Evolutionary conservation across 2,113 vertebrate genomes (phyloP), one percentile per base, ranked within the genome.

Genomic region (Pterophyllum scalare): DNA sequence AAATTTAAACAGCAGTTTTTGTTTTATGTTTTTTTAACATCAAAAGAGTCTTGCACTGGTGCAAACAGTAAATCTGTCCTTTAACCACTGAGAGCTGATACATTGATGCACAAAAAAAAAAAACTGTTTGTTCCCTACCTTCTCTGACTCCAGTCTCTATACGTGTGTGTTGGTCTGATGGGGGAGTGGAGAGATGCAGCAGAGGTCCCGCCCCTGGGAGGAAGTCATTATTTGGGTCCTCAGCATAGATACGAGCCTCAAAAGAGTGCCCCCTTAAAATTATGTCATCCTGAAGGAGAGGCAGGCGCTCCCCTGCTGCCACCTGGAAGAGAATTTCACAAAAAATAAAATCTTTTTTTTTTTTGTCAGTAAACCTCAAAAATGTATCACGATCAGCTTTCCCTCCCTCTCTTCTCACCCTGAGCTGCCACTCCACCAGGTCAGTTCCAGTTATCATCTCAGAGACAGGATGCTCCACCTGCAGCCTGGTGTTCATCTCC

Each of bases 401-500:
- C 8, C 7, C 31, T 56, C 94, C 95, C 89, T 99, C 98, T 95
- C 97, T 94, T 33, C 95, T 95, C 89, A 99, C 98, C 96, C 97
- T 94, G 49, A 99, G 97, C 87, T 99, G 98, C 98, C 98, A 99
- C 86, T 99, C 98, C 93, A 99, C 98, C 95, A 99, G 92, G 93
- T 99, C 98, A 4, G 97, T 99, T 5, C 97, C 98, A 7, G 98
- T 99, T 95, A 99, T 95, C 98, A 99, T 99, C 94, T 99, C 98
- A 1, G 98, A 97, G 56, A 99, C 97, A 0, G 98, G 98, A 76
- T 99, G 98, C 77, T 99, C 98, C 79, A 99, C 98, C 89, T 99
- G 98, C 82, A 99, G 96, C 74, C 98, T 96, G 19, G 98, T 99
- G 90, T 99, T 99, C 98, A 99, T 99, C 92, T 99, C 98, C 98